Evolutionary conservation across 2,113 vertebrate species (phyloP).

Genomic region (Cavia aperea): DNA sequence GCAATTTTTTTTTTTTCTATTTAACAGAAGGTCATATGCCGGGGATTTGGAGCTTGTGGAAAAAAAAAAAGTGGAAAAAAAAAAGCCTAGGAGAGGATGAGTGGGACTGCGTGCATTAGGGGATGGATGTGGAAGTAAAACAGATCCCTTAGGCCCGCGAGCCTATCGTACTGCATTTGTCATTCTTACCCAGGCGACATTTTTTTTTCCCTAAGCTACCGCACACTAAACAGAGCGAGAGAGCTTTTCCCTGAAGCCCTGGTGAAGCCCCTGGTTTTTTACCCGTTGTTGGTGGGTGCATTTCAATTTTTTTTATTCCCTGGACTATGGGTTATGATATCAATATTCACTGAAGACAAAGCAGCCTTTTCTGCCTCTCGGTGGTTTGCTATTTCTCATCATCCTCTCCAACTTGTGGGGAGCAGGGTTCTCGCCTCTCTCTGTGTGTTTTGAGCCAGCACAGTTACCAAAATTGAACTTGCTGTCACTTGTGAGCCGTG

Average conservation of each 20-base stretch:
- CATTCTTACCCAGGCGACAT: slow-evolving; percentile 85
- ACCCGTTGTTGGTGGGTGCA: slow-evolving; percentile 78
- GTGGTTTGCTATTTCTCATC: slow-evolving; percentile 72
- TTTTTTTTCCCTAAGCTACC: slow-evolving; percentile 78
- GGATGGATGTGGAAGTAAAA: slow-evolving; percentile 79
- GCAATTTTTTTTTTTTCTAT: slow-evolving; percentile 99
- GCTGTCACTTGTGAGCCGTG: slow-evolving; percentile 69
- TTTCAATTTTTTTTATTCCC: slow-evolving; percentile 69
- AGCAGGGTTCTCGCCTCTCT: slow-evolving; percentile 67
- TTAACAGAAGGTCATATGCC: slow-evolving; percentile 99
- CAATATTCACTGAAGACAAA: slow-evolving; percentile 76
- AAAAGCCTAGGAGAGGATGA: slow-evolving; percentile 80
- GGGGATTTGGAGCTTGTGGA: slow-evolving; percentile 91
- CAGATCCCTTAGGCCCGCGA: slow-evolving; percentile 83
- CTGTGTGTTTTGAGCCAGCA: slow-evolving; percentile 36
- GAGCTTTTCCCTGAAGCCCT: slow-evolving; percentile 76
- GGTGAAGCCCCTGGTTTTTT: slow-evolving; percentile 70
- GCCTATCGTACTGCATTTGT: slow-evolving; percentile 84
- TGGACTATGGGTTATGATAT: slow-evolving; percentile 75
- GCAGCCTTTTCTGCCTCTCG: slow-evolving; percentile 73
- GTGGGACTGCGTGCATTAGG: slow-evolving; percentile 80
- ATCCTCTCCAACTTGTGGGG: slow-evolving; percentile 71
- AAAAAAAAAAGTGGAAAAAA: slow-evolving; percentile 77
- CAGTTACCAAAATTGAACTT: slow-evolving; percentile 57
- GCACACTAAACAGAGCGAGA: slow-evolving; percentile 77